These are phyloP conservation scores for Uropetala carovei DNA, from an alignment of 2,888 invertebrate genomes.

Conservation along the genomic window DNA sequence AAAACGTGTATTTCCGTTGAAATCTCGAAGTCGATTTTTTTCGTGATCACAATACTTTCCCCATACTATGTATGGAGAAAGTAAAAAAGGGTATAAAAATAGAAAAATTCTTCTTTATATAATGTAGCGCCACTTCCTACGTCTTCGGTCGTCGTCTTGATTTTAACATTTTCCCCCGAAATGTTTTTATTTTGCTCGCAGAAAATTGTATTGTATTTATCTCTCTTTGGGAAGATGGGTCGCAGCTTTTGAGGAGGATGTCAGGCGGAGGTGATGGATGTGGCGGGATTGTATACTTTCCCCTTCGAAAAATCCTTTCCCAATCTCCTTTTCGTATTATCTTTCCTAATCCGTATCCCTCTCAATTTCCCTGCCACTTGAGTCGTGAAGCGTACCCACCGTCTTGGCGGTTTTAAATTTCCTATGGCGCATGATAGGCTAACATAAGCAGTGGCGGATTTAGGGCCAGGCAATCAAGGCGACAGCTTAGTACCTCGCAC, in stretches of 20 bases:
- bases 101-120: too few relatives aligned
- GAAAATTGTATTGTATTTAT: not conserved
- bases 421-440: too few relatives aligned
- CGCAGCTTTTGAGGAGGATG: not conserved
- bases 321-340: not conserved
- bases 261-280: slow-evolving; percentile 12
- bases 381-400: not conserved
- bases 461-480: too few relatives aligned
- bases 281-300: not conserved
- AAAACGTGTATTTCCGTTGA: too few relatives aligned
- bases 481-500: too few relatives aligned
- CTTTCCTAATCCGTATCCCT: not conserved
- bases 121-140: not conserved
- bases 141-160: not conserved
- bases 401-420: not conserved
- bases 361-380: not conserved
- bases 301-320: not conserved
- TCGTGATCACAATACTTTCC: too few relatives aligned
- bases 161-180: not conserved
- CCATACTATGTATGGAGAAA: too few relatives aligned
- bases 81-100: too few relatives aligned
- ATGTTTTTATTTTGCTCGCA: not conserved
- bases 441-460: too few relatives aligned
- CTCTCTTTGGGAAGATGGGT: not conserved
- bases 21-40: too few relatives aligned